phyloP scores from a whole-genome alignment of 2,888 invertebrate species.

The Cheiracanthium punctorium region DNA sequence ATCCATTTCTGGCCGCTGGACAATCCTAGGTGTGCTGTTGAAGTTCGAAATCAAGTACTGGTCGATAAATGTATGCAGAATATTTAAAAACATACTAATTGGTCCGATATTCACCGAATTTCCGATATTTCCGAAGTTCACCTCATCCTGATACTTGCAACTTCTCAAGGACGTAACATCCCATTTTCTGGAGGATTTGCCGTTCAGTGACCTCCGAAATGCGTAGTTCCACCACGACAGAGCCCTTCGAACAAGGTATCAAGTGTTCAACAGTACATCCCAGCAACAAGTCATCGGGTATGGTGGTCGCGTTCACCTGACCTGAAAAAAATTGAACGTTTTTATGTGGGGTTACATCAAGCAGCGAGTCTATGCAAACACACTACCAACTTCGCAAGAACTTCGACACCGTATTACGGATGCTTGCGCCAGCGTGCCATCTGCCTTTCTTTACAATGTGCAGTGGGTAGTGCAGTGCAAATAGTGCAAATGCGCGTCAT shows the following conservation, averaged over 20 bases:
- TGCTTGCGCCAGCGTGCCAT: not conserved
- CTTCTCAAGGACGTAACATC: not conserved
- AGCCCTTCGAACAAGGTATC: not conserved
- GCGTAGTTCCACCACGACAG: not conserved
- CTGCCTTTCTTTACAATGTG: not conserved
- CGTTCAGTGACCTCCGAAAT: not conserved
- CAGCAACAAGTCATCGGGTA: not conserved
- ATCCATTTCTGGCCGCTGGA: not conserved
- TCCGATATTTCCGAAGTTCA: no score
- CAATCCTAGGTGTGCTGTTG: no score
- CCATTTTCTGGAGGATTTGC: not conserved
- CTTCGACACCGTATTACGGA: not conserved
- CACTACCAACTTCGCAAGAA: not conserved
- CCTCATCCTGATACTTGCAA: not conserved
- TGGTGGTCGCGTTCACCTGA: not conserved
- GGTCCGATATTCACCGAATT: no score
- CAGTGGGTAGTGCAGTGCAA: not conserved
- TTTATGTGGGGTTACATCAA: not conserved
- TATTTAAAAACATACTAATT: no score
- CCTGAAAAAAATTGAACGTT: not conserved
- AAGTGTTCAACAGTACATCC: not conserved
- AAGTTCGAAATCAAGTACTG: no score
- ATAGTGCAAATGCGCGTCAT: not conserved
- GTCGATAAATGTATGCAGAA: no score
- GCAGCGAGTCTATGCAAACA: not conserved